Base-by-base conservation (phyloP, 2,113 vertebrate genomes). In the Menidia beryllina region DNA sequence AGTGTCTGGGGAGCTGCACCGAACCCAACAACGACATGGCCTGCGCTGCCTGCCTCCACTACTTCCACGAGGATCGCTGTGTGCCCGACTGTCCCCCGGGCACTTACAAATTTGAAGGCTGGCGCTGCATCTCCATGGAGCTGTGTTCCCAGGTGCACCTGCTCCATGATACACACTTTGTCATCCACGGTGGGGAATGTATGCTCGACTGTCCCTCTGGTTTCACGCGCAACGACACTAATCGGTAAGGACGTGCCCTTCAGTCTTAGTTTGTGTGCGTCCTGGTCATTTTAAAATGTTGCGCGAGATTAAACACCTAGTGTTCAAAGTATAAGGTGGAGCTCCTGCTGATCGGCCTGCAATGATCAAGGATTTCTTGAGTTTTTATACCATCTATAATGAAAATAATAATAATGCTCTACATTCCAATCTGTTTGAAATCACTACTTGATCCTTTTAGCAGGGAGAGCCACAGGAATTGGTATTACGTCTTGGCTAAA, bases 61-160 rank as follows among this genome's bases (percentile, higher is more conserved):
- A 95, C 93, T 95, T 93, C 91, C 92, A 96, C 14, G 93, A 95
- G 15, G 95, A 93, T 1, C 92, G 90, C 79, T 99, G 98, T 12
- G 92, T 98, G 77, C 89, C 92, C 13, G 91, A 91, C 88, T 99
- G 98, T 69, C 98, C 97, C 0, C 87, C 91, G 0, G 94, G 88
- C 91, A 98, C 97, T 7, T 99, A 96, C 93, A 94, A 93, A 82
- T 99, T 98, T 0, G 96, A 99, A 85, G 96, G 97, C 87, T 99
- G 97, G 97, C 96, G 96, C 86, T 99, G 98, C 0, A 97, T 99
- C 79, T 96, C 95, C 48, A 93, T 94, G 21, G 96, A 98, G 43
- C 87, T 94, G 61, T 99, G 97, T 24, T 93, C 96, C 72, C 93
- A 91, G 34, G 94, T 96, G 74, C 95, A 94, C 0, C 91, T 96